Evolutionary conservation across 2,888 invertebrate genomes (phyloP).

Genomic region (Coleophora deauratella): DNA sequence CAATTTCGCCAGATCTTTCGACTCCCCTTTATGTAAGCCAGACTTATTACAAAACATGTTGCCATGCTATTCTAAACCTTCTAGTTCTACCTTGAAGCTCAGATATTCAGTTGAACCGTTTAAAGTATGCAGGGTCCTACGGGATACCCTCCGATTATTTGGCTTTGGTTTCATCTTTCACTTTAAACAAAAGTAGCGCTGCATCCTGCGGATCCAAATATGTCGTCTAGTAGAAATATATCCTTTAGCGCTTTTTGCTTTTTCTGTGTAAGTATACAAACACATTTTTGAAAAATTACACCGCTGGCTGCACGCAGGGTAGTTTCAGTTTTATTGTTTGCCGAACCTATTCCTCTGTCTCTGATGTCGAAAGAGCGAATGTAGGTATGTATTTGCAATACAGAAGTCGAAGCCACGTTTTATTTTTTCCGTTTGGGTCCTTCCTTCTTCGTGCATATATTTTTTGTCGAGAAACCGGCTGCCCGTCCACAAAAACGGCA

Average conservation of each 20-base stretch:
- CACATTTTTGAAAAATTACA: no score
- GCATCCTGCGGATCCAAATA: constrained; percentile 22
- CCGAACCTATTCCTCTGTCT: constrained; percentile 35
- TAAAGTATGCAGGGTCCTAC: constrained; percentile 41
- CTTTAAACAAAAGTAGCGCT: constrained; percentile 38
- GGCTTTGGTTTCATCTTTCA: constrained; percentile 46
- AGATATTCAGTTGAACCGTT: constrained; percentile 17
- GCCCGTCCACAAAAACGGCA: constrained; percentile 33
- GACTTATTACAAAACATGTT: constrained; percentile 40
- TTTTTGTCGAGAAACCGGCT: constrained; percentile 41
- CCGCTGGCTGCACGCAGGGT: constrained; percentile 22
- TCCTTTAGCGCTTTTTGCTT: no score
- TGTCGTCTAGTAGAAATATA: constrained; percentile 12
- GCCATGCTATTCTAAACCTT: constrained; percentile 20
- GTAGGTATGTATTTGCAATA: constrained; percentile 52
- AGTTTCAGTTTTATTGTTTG: constrained; percentile 57
- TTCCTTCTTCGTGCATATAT: constrained; percentile 26
- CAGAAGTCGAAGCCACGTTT: constrained; percentile 24
- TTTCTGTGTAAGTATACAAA: no score
- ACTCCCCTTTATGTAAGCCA: constrained; percentile 68
- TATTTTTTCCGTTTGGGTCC: constrained; percentile 26
- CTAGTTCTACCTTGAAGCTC: neutral
- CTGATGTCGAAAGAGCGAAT: constrained; percentile 33
- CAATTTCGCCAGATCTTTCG: constrained; percentile 60
- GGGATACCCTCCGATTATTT: constrained; percentile 58